Evolutionary conservation across 2,888 invertebrate species (phyloP), one percentile per base, ranked within the genome.

Genomic region (Tachina lurida): DNA sequence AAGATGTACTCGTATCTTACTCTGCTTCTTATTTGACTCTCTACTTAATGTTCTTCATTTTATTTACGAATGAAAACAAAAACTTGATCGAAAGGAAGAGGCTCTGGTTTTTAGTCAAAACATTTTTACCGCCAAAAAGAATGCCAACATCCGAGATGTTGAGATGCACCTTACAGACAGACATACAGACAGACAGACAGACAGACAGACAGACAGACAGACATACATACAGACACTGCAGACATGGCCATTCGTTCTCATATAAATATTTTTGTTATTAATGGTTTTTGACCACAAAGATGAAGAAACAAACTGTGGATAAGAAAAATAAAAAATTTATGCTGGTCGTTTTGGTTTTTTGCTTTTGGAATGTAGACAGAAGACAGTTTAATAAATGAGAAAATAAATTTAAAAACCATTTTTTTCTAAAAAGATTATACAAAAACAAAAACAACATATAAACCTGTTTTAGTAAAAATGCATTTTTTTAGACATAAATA

Each of bases 261-360:
- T 60, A 49, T 52, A 7, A 10, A 43, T 19, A 17, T 58, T 45
- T 60, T 47, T 41, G 52, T 77, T 77, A 77, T 77, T 68, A 49
- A 77, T 77, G 67, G n/a, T 15, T 77, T 77, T 77, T 63, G 68
- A 52, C n/a, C 17, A 43, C 60, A 77, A 41, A 58, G 41, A 39
- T 54, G 17, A 74, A 49, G 17, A 47, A 60, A 13, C 19, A 47
- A 60, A 13, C 19, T 12, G 41, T 41, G 12, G 52, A n/a, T 45
- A 43, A 56, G 31, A 65, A 19, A 65, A n/a, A 13, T 10, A 15
- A 62, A 60, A 52, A 43, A 70, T n/a, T 15, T 47, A 56, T 70
- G 52, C 15, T 13, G 41, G 7, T 47, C 19, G 5, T 56, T n/a
- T 68, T 31, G 31, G 31, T 31, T 31, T 31, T 4, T 31, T 31